A percentile compares a stretch with the other conserved stretches of the same genome.
These are phyloP conservation scores for Volucella bombylans DNA, from an alignment of 2,888 invertebrate genomes.

Conservation along the genomic window DNA sequence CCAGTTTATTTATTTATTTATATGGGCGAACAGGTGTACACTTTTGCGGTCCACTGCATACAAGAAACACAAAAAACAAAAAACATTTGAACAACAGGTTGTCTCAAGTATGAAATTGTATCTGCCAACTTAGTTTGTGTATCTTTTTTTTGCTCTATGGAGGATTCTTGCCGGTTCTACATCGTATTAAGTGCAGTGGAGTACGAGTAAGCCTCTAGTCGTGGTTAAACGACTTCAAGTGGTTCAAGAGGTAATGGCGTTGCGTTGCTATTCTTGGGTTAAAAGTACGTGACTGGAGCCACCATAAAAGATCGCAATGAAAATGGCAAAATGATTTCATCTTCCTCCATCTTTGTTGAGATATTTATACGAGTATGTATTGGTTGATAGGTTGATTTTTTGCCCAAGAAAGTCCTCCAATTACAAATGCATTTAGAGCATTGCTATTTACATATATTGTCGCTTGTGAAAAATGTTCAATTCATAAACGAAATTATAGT, in stretches of 20 bases:
- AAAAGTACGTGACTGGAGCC: conserved; percentile 56
- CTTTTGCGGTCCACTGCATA: conserved; percentile 14
- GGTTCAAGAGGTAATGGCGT: conserved; percentile 31
- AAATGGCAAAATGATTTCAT: conserved; percentile 67
- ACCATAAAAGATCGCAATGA: conserved; percentile 62
- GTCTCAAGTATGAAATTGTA: conserved; percentile 55
- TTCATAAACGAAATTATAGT: no score
- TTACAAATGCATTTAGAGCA: no score
- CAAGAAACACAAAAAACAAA: not conserved
- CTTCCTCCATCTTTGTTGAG: conserved; percentile 28
- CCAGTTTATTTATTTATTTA: conserved; percentile 19
- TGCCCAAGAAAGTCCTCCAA: no score
- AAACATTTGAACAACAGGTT: conserved; percentile 45
- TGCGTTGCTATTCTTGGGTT: conserved; percentile 31
- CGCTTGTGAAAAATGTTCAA: no score
- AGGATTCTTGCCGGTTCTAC: conserved; percentile 46
- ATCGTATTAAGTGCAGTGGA: conserved; percentile 28
- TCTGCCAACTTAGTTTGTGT: conserved; percentile 42
- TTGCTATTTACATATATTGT: no score
- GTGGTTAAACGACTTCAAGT: conserved; percentile 56
- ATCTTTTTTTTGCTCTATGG: conserved; percentile 37
- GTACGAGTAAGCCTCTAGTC: conserved; percentile 42
- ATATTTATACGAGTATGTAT: not conserved
- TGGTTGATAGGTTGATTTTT: conserved; percentile 1
- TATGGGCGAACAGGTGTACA: conserved; percentile 57